Evolutionary conservation across 1,140 invertebrate species (phyloP).

Genomic region (Acarapis woodi): DNA sequence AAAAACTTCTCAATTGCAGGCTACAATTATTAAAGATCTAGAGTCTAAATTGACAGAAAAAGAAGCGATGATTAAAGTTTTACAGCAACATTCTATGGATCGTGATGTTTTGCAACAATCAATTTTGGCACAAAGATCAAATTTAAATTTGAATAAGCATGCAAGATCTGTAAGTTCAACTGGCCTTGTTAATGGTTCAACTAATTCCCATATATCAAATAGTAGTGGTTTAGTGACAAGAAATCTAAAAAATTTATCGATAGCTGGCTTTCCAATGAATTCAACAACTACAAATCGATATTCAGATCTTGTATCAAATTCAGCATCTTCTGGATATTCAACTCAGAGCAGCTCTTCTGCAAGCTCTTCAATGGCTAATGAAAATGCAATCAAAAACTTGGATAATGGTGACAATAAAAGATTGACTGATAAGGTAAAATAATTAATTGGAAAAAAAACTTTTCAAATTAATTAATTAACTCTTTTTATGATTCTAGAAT

Average conservation of each 20-base stretch:
- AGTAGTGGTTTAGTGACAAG: constrained; percentile 16
- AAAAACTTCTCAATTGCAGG: constrained; percentile 48
- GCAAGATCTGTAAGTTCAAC: constrained; percentile 12
- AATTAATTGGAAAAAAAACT: constrained; percentile 25
- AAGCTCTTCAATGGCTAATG: not conserved
- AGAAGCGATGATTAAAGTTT: constrained; percentile 55
- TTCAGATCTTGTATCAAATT: not conserved
- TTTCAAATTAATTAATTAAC: constrained; percentile 47
- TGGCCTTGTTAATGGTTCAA: constrained; percentile 10
- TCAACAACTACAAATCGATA: not conserved
- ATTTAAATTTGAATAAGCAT: constrained; percentile 10
- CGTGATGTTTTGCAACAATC: constrained; percentile 11
- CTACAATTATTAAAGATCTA: constrained; percentile 52
- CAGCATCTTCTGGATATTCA: not conserved
- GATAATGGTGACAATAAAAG: not conserved
- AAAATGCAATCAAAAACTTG: not conserved
- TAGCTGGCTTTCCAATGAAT: not conserved
- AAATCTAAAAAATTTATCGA: not conserved
- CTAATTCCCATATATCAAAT: constrained; percentile 18
- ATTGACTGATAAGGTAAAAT: not conserved
- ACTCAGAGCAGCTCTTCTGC: not conserved
- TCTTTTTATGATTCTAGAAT: constrained; percentile 33
- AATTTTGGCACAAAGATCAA: constrained; percentile 9
- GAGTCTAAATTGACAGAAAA: constrained; percentile 58
- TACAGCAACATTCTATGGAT: constrained; percentile 31